These are phyloP conservation scores for Pseudopleuronectes americanus DNA, from an alignment of 2,797 vertebrate species.

Conservation along the genomic window DNA sequence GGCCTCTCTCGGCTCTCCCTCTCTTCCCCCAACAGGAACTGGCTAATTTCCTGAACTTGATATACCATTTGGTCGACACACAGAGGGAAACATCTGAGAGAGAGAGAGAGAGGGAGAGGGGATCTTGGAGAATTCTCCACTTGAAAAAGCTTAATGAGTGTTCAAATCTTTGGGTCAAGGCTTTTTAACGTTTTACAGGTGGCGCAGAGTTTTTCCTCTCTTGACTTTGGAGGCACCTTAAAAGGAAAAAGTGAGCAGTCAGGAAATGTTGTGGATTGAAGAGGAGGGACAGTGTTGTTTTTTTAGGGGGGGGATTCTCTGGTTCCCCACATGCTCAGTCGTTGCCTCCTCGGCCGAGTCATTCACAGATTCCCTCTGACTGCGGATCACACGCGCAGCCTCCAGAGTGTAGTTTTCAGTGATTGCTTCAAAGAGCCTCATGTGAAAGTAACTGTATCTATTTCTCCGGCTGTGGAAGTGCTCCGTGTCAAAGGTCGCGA, in stretches of 20 bases:
- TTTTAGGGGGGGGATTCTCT: constrained; percentile 13
- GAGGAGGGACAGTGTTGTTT: constrained; percentile 18
- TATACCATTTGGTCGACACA: constrained; percentile 75
- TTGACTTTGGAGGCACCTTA: constrained; percentile 47
- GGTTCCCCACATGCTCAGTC: constrained; percentile 40
- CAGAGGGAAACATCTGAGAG: constrained; percentile 74
- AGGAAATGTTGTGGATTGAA: constrained; percentile 66
- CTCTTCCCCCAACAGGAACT: constrained; percentile 83
- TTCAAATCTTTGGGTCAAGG: constrained; percentile 68
- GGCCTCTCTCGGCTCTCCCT: constrained; percentile 61
- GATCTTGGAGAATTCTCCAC: constrained; percentile 64
- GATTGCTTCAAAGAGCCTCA: constrained; percentile 41
- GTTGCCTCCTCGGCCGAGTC: constrained; percentile 50
- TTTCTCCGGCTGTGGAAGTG: constrained; percentile 38
- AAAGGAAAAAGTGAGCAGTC: constrained; percentile 56
- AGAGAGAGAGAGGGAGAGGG: constrained; percentile 23
- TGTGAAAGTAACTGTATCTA: constrained; percentile 51
- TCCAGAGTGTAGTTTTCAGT: constrained; percentile 4
- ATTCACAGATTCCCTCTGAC: constrained; percentile 37
- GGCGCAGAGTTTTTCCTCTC: constrained; percentile 43
- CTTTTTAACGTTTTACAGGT: constrained; percentile 80
- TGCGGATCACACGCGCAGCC: constrained; percentile 19
- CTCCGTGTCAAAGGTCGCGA: constrained; percentile 60
- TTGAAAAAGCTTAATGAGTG: constrained; percentile 77
- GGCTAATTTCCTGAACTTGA: constrained; percentile 86